Evolutionary conservation across 1,140 invertebrate species (phyloP).

Genomic region (Forficula auricularia): DNA sequence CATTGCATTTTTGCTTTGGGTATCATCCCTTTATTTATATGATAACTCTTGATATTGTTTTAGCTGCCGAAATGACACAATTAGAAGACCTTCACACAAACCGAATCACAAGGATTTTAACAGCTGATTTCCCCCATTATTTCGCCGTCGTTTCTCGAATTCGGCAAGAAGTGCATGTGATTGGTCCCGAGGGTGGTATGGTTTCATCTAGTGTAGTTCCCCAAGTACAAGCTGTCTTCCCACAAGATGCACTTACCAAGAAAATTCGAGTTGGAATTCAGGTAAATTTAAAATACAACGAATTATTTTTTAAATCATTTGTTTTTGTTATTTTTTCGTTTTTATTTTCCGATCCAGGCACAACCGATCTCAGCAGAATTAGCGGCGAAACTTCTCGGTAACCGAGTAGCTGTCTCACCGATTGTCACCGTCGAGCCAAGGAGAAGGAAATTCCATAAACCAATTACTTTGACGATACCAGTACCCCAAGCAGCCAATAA

Average conservation of each 20-base stretch:
- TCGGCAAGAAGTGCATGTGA: constrained; percentile 80
- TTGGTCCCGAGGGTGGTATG: constrained; percentile 87
- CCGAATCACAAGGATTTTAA: constrained; percentile 79
- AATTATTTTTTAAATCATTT: constrained; percentile 12
- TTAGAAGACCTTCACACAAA: constrained; percentile 70
- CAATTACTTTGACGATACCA: constrained; percentile 87
- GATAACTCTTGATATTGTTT: constrained; percentile 3
- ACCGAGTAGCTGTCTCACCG: constrained; percentile 79
- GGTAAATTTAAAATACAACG: constrained; percentile 37
- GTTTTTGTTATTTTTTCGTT: not conserved
- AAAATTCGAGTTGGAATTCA: constrained; percentile 89
- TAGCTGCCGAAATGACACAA: constrained; percentile 48
- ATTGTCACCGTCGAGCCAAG: constrained; percentile 94
- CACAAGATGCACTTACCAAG: constrained; percentile 81
- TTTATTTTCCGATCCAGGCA: constrained; percentile 38
- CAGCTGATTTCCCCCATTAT: constrained; percentile 91
- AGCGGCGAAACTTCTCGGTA: constrained; percentile 69
- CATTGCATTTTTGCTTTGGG: not conserved
- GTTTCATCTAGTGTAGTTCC: constrained; percentile 87
- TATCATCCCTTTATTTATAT: constrained; percentile 4
- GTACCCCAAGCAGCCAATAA: constrained; percentile 71
- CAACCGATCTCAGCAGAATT: constrained; percentile 74
- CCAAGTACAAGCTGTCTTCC: constrained; percentile 90
- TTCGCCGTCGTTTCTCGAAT: constrained; percentile 86
- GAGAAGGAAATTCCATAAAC: constrained; percentile 88